Base-by-base conservation (phyloP, 2,888 invertebrate species). In the Spisula solida region DNA sequence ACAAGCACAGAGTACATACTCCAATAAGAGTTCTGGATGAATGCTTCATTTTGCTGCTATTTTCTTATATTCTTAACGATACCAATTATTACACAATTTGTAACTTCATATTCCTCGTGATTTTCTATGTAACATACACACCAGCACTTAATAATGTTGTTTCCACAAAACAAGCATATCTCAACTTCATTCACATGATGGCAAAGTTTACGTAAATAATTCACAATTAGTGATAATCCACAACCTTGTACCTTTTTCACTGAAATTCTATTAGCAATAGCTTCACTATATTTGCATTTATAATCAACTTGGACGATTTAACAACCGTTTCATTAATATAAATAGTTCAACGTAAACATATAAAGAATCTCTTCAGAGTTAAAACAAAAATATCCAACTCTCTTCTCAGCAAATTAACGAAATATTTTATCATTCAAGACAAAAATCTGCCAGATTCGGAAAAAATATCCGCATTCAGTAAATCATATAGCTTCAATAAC, bases 401-500 rank as follows among this genome's bases (percentile, higher is more conserved):
- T 25, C 29, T 29, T 29, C 70, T 29, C 70, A 12, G 31, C 70
- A 25, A 60, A 66, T 66, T 66, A n/a, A 31, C 75, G 34, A 31
- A 31, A 14, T 66, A 16, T 34, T 75, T 75, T 75, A 75, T 75
- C 34, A 75, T 34, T 75, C 75, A 31, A 75, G 75, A 75, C 75
- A 82, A 82, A 41, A 82, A 82, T 82, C 70, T 82, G 41, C 48
- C 14, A 47, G 70, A 70, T 82, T 84, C 29, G 70, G 51, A 84
- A 70, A 86, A 86, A 66, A 80, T 81, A 84, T 84, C 84, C 51
- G 47, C 66, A 60, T 86, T 81, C 70, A 41, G 48, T 86, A 80
- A 81, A 60, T 86, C 81, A 70, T 66, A 85, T 51, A 81, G 66
- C 86, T 81, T 66, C 83, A 84, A 87, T 87, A 87, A 84, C 87